Evolutionary conservation across 1,140 invertebrate genomes (phyloP), one percentile per base, ranked within the genome.

Genomic region (Drosophila kohkoa): DNA sequence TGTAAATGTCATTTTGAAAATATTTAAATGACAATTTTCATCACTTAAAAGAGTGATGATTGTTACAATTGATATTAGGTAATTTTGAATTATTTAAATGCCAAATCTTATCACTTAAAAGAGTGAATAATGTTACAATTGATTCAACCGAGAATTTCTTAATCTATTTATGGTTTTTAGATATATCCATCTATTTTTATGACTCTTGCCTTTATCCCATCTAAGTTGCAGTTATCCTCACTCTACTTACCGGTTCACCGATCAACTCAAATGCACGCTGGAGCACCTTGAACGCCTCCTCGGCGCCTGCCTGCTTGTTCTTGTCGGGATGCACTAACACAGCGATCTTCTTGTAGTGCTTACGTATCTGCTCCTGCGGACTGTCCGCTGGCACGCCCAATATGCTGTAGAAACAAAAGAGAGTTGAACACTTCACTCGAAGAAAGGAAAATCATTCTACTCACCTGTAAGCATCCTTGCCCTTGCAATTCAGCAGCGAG

Each of bases 271-370:
- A 99, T 25, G 98, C 98, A 92, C 98, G 96, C 73, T 98, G 97
- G 75, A 99, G 93, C 90, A 98, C 98, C 93, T 99, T 99, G 92
- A 99, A 99, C 28, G 98, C 98, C 93, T 99, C 98, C 92, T 99
- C 98, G 6, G 98, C 97, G 54, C 98, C 98, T 7, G 97, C 96
- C 92, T 98, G 97, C 89, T 96, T 96, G 93, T 99, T 99, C 93
- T 99, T 99, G 91, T 98, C 98, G 0, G 98, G 98, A 94, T 99
- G 98, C 48, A 99, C 98, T 10, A 99, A 94, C 87, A 98, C 96
- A 3, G 98, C 98, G 93, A 99, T 98, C 77, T 96, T 95, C 85
- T 97, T 96, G 91, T 98, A 99, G 94, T 99, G 98, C 82, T 96
- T 96, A 87, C 98, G 98, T 82, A 99, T 98, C 82, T 98, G 97